A percentile compares a stretch with the other conserved stretches of the same genome.
phyloP scores from a whole-genome alignment of 2,113 vertebrate species.

The Rostratula benghalensis region DNA sequence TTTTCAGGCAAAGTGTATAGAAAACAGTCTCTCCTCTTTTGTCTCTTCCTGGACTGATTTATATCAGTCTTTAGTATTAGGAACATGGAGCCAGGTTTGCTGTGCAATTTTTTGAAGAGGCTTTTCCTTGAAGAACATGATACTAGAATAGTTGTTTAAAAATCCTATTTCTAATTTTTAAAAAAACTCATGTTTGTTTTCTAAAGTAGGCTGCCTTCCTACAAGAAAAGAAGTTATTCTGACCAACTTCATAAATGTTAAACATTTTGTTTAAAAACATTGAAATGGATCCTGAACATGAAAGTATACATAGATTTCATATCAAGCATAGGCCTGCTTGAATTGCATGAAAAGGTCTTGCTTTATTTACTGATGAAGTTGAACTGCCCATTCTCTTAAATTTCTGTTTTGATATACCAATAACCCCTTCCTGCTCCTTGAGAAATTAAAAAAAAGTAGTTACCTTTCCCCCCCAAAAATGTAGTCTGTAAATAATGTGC shows the following conservation, averaged over 20 bases:
- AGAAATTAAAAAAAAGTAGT: not conserved
- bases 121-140: not conserved
- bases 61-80: not conserved
- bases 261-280: not conserved
- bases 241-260: not conserved
- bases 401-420: not conserved
- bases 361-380: not conserved
- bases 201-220: not conserved
- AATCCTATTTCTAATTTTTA: not conserved
- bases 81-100: not conserved
- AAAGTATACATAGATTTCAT: not conserved
- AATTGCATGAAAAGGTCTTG: not conserved
- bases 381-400: not conserved
- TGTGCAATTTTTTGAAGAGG: not conserved
- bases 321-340: not conserved
- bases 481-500: not conserved
- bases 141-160: not conserved
- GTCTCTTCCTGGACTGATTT: not conserved
- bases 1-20: not conserved
- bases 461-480: not conserved
- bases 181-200: not conserved
- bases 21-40: not conserved
- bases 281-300: not conserved
- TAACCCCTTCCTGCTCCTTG: not conserved
- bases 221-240: not conserved